Conservation (phyloP, 2,797 vertebrate species). For the Crypturellus tataupa region DNA sequence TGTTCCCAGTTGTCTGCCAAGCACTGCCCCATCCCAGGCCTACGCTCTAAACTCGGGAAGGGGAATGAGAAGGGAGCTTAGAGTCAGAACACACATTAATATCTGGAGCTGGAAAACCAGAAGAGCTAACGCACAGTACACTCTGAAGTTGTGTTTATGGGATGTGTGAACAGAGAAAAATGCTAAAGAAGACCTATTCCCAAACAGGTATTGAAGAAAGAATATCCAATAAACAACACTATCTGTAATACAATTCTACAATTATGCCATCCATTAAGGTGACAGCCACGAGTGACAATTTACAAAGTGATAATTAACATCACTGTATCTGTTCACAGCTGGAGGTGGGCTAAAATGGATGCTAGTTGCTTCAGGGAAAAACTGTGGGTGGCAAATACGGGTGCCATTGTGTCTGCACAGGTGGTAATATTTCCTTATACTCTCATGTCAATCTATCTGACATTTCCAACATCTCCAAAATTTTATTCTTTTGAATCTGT, state of each 20-base stretch:
- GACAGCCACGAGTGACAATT: not conserved
- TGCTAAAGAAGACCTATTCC: conserved; percentile 16
- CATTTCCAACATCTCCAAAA: not conserved
- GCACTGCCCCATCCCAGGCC: not conserved
- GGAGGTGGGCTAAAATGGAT: not conserved
- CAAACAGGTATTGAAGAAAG: not conserved
- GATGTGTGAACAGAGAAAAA: conserved; percentile 10
- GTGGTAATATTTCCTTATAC: not conserved
- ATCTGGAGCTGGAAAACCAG: not conserved
- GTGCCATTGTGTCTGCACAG: not conserved
- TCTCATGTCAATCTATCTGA: not conserved
- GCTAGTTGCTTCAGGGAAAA: not conserved
- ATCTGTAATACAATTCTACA: conserved; percentile 33
- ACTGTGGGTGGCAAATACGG: not conserved
- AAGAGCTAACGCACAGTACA: not conserved
- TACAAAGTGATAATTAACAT: not conserved
- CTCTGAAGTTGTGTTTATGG: not conserved
- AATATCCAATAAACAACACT: conserved; percentile 49
- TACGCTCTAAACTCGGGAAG: not conserved
- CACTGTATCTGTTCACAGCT: not conserved
- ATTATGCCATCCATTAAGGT: conserved; percentile 44
- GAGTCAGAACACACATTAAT: not conserved
- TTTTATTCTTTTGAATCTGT: not conserved
- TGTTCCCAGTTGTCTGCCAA: not conserved
- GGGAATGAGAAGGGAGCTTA: not conserved